Percentiles rank a stretch among this genome's conserved stretches.
These are phyloP conservation scores for Porites australiensis DNA, from an alignment of 64 coral and sea anemone species.

Conservation along the genomic window DNA sequence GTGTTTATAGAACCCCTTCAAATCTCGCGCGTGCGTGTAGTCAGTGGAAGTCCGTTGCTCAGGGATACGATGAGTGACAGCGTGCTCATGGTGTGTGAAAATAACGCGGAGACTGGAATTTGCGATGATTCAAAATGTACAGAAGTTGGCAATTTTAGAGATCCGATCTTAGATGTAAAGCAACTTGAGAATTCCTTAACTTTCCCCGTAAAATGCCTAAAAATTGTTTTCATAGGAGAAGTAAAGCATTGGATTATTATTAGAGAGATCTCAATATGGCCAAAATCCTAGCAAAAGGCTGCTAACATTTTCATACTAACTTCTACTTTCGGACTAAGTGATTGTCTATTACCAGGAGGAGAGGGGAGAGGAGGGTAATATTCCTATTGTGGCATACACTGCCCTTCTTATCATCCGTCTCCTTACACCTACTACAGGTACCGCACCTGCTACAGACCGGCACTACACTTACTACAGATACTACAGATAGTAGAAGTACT, in stretches of 20 bases:
- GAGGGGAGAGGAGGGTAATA: no score
- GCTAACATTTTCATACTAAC: no score
- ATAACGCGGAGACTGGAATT: neutral
- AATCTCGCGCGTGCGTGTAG: constrained; percentile 15
- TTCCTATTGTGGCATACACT: no score
- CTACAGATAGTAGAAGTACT: no score
- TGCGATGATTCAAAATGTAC: constrained; percentile 23
- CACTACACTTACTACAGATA: no score
- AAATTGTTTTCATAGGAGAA: constrained; percentile 20
- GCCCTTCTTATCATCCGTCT: no score
- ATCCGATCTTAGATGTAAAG: constrained; percentile 40
- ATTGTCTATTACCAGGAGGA: no score
- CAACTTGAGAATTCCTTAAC: neutral
- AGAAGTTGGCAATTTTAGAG: constrained; percentile 12
- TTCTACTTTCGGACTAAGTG: no score
- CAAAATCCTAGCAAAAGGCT: neutral
- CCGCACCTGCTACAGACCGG: no score
- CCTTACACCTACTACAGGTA: no score
- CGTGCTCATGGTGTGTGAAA: constrained; percentile 9
- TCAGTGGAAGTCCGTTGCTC: constrained; percentile 22
- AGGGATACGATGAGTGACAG: neutral
- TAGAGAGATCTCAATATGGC: constrained; percentile 61
- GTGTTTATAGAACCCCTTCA: constrained; percentile 4
- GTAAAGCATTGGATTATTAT: constrained; percentile 55
- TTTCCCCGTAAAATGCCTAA: constrained; percentile 64